Evolutionary conservation across 2,113 vertebrate genomes (phyloP).

Genomic region (Syngnathus scovelli): DNA sequence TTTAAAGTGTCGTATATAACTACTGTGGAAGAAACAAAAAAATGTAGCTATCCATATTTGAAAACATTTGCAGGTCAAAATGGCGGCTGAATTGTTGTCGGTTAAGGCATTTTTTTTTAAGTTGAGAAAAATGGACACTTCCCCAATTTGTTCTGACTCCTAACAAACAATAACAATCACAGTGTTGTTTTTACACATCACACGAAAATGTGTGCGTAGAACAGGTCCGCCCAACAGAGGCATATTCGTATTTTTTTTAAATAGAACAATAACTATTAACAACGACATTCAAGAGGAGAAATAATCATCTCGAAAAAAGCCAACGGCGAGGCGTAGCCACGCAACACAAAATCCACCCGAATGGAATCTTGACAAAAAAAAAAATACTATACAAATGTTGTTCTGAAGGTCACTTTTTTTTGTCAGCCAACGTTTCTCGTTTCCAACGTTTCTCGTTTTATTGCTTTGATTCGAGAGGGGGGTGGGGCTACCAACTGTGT

Average conservation of each 20-base stretch:
- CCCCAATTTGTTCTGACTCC: not conserved
- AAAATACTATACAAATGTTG: conserved; percentile 39
- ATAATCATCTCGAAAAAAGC: conserved; percentile 42
- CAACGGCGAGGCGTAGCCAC: not conserved
- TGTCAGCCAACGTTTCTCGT: conserved; percentile 12
- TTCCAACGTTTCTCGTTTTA: conserved; percentile 47
- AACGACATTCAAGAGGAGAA: conserved; percentile 38
- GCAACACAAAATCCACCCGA: conserved; percentile 14
- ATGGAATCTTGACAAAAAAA: conserved; percentile 49
- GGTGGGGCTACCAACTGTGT: conserved; percentile 8
- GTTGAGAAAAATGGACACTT: conserved; percentile 2
- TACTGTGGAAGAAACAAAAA: conserved; percentile 52
- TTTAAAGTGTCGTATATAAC: conserved; percentile 68
- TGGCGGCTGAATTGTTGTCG: conserved; percentile 7
- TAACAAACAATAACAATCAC: conserved; percentile 57
- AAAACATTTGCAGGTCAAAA: conserved; percentile 25
- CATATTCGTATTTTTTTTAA: conserved; percentile 50
- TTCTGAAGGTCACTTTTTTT: conserved; percentile 60
- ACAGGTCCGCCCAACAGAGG: conserved; percentile 62
- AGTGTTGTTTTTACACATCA: conserved; percentile 61
- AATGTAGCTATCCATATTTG: conserved; percentile 54
- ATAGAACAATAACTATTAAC: conserved; percentile 60
- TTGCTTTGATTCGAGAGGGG: conserved; percentile 48
- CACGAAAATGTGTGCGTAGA: conserved; percentile 48
- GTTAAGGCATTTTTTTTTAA: conserved; percentile 49